These are phyloP conservation scores for Orchesellides sinensis DNA, from an alignment of 2,888 invertebrate species.

Conservation along the genomic window DNA sequence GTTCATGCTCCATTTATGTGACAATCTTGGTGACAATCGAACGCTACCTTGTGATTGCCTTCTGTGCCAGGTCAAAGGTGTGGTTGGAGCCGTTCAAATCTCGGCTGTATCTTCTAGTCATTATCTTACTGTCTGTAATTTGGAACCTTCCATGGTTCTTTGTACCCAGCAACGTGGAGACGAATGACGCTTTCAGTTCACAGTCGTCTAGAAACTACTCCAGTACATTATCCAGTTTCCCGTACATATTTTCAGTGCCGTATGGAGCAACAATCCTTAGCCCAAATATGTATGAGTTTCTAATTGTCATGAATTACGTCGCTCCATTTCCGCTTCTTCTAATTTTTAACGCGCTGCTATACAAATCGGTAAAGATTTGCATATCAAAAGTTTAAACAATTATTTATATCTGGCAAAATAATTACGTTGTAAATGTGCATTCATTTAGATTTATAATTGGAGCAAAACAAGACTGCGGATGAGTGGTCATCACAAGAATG, in stretches of 20 bases:
- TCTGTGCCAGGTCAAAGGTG: conserved; percentile 2
- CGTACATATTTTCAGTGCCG: conserved; percentile 31
- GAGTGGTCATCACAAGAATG: conserved; percentile 4
- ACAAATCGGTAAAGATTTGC: conserved; percentile 29
- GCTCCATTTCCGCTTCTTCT: conserved; percentile 38
- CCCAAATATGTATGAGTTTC: not conserved
- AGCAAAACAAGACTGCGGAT: not conserved
- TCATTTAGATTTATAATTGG: conserved; percentile 44
- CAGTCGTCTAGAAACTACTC: no score
- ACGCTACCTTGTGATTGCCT: conserved; percentile 38
- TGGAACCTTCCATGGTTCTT: conserved; percentile 7
- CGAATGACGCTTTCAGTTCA: conserved; percentile 5
- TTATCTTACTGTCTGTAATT: not conserved
- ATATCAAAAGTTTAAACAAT: not conserved
- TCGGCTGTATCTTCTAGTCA: not conserved
- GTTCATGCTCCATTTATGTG: conserved; percentile 29
- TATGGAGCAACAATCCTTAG: not conserved
- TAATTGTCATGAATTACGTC: conserved; percentile 22
- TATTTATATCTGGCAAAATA: not conserved
- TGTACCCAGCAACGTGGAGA: conserved; percentile 23
- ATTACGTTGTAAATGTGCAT: not conserved
- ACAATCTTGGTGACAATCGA: conserved; percentile 44
- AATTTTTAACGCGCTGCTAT: conserved; percentile 28
- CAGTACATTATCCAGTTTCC: conserved; percentile 31
- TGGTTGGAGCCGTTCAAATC: conserved; percentile 13